Conservation (phyloP, 2,888 invertebrate species). For the Galerucella calmariensis region DNA sequence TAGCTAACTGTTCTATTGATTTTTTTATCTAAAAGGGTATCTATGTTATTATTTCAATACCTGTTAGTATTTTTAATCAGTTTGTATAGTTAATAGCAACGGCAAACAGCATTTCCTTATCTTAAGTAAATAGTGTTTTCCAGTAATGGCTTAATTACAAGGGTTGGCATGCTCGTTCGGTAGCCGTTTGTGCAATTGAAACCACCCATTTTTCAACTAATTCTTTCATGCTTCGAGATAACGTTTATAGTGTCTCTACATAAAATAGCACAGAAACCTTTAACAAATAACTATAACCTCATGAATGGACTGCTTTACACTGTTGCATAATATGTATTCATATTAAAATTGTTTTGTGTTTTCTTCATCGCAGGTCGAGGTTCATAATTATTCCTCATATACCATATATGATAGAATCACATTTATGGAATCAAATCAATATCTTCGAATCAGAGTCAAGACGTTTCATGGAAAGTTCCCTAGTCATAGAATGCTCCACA, state of each 20-base stretch:
- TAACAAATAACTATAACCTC: neutral
- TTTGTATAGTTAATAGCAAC: constrained; percentile 11
- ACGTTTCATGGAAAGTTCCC: too few species aligned
- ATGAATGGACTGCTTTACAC: neutral
- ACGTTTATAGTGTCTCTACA: neutral
- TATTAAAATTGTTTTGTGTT: neutral
- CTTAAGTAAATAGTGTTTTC: neutral
- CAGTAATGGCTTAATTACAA: constrained; percentile 9
- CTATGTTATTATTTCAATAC: neutral
- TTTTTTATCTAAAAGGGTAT: neutral
- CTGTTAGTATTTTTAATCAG: constrained; percentile 14
- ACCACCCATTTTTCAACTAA: too few species aligned
- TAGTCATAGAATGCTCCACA: too few species aligned
- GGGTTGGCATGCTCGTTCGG: neutral
- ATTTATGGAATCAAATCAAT: too few species aligned
- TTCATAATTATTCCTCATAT: neutral
- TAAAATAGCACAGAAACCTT: neutral
- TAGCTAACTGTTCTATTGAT: neutral
- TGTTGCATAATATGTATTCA: neutral
- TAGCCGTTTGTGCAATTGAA: neutral
- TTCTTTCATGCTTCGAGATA: too few species aligned
- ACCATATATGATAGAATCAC: neutral
- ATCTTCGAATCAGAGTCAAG: too few species aligned
- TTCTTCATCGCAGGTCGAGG: neutral
- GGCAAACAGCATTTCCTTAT: constrained; percentile 4